These are phyloP conservation scores for Metopia argyrocephala DNA, from an alignment of 2,888 invertebrate species.

Conservation along the genomic window DNA sequence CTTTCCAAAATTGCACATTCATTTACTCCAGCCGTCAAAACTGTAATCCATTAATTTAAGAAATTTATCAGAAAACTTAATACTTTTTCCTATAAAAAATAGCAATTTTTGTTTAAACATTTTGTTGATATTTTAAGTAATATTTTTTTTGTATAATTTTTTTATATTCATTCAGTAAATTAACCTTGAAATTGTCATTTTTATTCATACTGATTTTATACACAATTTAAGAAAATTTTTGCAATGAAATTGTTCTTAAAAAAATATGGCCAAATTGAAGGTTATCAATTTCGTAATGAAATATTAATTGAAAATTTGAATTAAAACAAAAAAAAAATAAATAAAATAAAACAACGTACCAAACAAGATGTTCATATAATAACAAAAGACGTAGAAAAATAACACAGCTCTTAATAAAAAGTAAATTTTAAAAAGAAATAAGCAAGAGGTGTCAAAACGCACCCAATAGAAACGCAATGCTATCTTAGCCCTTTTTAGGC, in stretches of 20 bases:
- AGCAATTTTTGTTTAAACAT: too few species aligned
- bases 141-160: not conserved
- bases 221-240: constrained; percentile 15
- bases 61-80: too few species aligned
- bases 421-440: constrained; percentile 16
- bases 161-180: not conserved
- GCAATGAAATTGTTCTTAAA: constrained; percentile 36
- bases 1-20: too few species aligned
- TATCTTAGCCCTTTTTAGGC: too few species aligned
- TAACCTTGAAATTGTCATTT: constrained; percentile 52
- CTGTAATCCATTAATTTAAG: too few species aligned
- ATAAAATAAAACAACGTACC: not conserved
- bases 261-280: constrained; percentile 38
- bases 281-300: constrained; percentile 49
- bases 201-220: not conserved
- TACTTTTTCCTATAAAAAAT: too few species aligned
- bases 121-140: too few species aligned
- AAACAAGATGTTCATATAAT: too few species aligned
- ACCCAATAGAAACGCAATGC: too few species aligned
- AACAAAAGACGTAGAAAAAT: constrained; percentile 36
- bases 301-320: constrained; percentile 23
- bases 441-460: too few species aligned
- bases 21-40: too few species aligned
- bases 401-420: constrained; percentile 21
- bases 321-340: not conserved